Conservation (phyloP, 1,140 invertebrate genomes). For the Bombus impatiens region DNA sequence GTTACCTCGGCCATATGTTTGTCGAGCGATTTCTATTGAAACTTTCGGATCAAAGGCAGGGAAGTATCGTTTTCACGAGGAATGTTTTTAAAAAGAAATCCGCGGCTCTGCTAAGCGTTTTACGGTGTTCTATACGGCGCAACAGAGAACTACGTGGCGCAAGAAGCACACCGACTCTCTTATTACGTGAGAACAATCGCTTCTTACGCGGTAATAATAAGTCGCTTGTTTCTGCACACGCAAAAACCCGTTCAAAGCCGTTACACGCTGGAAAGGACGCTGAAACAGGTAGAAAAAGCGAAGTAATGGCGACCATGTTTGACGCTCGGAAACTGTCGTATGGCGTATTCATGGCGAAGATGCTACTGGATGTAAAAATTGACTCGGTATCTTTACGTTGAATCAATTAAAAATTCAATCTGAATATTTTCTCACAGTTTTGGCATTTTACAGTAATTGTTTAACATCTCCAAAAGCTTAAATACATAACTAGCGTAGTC, state of each 20-base stretch:
- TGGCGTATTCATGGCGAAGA: no score
- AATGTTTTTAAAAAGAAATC: not conserved
- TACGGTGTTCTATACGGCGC: not conserved
- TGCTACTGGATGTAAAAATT: no score
- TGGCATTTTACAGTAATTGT: no score
- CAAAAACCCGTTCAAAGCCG: not conserved
- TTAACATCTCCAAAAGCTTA: no score
- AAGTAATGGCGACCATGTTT: not conserved
- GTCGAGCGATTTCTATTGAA: not conserved
- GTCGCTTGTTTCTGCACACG: constrained; percentile 2
- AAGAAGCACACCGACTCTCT: constrained; percentile 2
- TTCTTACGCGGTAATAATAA: constrained; percentile 20
- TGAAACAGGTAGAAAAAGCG: not conserved
- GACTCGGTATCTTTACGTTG: no score
- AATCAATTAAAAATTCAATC: no score
- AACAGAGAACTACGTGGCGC: constrained; percentile 8
- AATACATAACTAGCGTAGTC: no score
- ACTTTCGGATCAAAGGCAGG: not conserved
- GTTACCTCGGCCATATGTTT: not conserved
- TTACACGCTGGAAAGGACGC: not conserved
- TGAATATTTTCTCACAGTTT: no score
- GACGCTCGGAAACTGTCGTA: not conserved
- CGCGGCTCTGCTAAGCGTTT: not conserved
- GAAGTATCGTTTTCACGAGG: not conserved
- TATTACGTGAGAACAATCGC: constrained; percentile 19